Evolutionary conservation across 2,113 vertebrate species (phyloP).

Genomic region (Phyllostomus discolor): DNA sequence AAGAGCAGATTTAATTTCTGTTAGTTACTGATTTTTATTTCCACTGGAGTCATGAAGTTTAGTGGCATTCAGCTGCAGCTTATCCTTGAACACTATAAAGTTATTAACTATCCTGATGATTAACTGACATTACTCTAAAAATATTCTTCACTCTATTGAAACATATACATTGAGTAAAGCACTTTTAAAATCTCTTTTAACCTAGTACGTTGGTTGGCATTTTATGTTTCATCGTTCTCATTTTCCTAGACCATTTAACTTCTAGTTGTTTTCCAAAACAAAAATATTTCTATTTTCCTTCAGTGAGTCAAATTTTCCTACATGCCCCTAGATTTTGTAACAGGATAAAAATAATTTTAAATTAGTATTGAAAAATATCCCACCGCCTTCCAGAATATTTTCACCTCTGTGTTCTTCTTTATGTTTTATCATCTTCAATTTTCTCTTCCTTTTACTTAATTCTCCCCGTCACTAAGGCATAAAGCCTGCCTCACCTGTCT

Average conservation of each 20-base stretch:
- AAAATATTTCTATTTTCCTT: not conserved
- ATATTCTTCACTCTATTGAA: not conserved
- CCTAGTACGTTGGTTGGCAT: not conserved
- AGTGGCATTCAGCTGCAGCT: conserved; percentile 5
- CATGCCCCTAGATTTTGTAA: not conserved
- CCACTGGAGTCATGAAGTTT: not conserved
- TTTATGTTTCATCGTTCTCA: not conserved
- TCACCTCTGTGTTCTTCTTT: not conserved
- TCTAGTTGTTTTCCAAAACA: not conserved
- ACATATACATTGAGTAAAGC: not conserved
- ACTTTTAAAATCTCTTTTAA: not conserved
- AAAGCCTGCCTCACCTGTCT: not conserved
- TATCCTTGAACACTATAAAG: not conserved
- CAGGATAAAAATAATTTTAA: not conserved
- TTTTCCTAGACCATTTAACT: not conserved
- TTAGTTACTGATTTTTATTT: conserved; percentile 7
- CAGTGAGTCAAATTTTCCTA: not conserved
- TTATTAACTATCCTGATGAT: not conserved
- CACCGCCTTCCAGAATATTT: not conserved
- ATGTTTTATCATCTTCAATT: not conserved
- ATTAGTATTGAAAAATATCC: not conserved
- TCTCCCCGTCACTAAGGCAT: not conserved
- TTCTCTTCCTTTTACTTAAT: not conserved
- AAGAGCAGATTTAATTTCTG: conserved; percentile 55
- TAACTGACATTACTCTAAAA: not conserved